These are phyloP conservation scores for Machimus rusticus DNA, from an alignment of 2,888 invertebrate genomes.

Conservation along the genomic window DNA sequence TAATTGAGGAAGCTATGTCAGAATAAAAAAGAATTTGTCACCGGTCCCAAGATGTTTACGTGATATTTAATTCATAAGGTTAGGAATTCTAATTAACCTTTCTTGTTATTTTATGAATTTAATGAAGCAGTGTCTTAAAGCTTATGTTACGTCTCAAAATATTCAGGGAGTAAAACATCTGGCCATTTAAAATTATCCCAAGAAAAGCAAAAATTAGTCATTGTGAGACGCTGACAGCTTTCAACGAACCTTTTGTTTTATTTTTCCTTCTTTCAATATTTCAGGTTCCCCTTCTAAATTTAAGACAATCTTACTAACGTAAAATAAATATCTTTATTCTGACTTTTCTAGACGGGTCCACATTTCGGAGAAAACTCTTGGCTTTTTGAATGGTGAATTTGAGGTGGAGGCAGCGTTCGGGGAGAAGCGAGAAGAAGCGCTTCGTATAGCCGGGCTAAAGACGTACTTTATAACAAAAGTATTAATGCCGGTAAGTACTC, in stretches of 20 bases:
- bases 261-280: neutral
- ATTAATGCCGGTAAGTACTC: slow-evolving; percentile 75
- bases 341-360: slow-evolving; percentile 79
- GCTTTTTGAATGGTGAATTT: slow-evolving; percentile 87
- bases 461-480: slow-evolving; percentile 91
- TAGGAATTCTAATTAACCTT: neutral
- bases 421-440: slow-evolving; percentile 89
- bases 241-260: neutral
- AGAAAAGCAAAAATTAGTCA: neutral
- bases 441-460: slow-evolving; percentile 86
- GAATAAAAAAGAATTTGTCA: neutral
- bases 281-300: neutral
- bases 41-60: neutral
- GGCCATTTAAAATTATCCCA: neutral
- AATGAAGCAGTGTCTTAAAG: neutral
- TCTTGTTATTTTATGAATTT: neutral
- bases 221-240: neutral
- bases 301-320: neutral
- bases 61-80: neutral
- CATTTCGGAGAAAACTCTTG: slow-evolving; percentile 88
- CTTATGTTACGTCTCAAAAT: neutral
- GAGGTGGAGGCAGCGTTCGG: slow-evolving; percentile 92
- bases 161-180: neutral
- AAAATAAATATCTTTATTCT: slow-evolving; percentile 49
- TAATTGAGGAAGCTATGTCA: neutral